These are phyloP conservation scores for Phainopepla nitens DNA, from an alignment of 2,113 vertebrate genomes.

Conservation along the genomic window DNA sequence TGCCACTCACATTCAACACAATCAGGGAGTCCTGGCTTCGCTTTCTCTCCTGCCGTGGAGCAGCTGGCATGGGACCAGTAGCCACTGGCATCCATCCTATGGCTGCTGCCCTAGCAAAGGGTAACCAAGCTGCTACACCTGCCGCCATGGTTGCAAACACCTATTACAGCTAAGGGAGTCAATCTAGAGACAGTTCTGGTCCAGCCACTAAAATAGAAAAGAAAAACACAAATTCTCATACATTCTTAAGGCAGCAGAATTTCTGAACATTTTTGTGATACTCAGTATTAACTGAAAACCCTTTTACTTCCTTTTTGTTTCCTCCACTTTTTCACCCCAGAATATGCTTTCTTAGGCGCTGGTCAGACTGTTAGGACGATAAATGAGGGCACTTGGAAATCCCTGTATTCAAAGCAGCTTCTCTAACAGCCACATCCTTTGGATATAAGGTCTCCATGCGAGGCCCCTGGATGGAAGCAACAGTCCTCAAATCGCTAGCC, in stretches of 20 bases:
- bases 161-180: conserved; percentile 23
- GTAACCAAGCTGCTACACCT: conserved; percentile 94
- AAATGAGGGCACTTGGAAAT: neutral
- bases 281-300: neutral
- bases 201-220: conserved; percentile 39
- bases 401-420: neutral
- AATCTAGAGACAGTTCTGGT: conserved; percentile 18
- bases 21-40: conserved; percentile 83
- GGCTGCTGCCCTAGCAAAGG: conserved; percentile 93
- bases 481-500: neutral
- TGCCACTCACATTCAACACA: conserved; percentile 92
- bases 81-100: conserved; percentile 99
- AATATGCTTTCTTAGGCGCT: neutral
- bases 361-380: neutral
- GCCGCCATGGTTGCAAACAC: conserved; percentile 83
- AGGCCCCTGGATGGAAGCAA: neutral
- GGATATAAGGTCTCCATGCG: neutral
- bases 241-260: neutral
- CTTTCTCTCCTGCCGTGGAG: conserved; percentile 79
- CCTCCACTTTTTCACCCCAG: neutral
- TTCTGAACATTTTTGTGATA: neutral
- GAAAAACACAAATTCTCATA: conserved; percentile 10
- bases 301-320: neutral
- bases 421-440: neutral
- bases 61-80: conserved; percentile 86